Conservation (phyloP, 2,888 invertebrate genomes). For the Gortyna flavago region DNA sequence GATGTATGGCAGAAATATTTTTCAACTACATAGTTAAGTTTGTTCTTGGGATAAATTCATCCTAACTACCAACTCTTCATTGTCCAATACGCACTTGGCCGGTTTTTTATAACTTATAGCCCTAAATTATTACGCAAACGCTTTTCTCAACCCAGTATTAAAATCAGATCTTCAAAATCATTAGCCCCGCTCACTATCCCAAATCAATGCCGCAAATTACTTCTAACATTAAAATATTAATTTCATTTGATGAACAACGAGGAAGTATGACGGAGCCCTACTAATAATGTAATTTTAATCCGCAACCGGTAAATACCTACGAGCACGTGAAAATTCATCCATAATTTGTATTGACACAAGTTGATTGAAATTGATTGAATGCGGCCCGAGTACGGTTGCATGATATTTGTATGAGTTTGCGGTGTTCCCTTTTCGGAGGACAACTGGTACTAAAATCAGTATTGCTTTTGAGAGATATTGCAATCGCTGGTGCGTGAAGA, state of each 20-base stretch:
- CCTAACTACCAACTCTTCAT: background rate
- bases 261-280: conserved; percentile 8
- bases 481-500: conserved; percentile 37
- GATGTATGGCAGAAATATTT: background rate
- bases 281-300: conserved; percentile 64
- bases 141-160: background rate
- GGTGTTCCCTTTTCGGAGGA: conserved; percentile 60
- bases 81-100: background rate
- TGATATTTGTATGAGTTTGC: conserved; percentile 70
- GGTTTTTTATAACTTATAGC: background rate
- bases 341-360: conserved; percentile 68
- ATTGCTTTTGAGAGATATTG: conserved; percentile 54
- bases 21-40: background rate
- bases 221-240: conserved; percentile 47
- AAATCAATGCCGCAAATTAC: conserved; percentile 27
- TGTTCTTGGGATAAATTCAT: background rate
- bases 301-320: conserved; percentile 48
- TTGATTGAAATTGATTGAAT: conserved; percentile 66
- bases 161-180: conserved; percentile 1
- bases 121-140: background rate
- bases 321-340: conserved; percentile 63
- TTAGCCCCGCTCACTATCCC: background rate
- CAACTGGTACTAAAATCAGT: conserved; percentile 49
- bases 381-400: conserved; percentile 58
- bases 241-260: conserved; percentile 38